Percentiles rank a stretch among this genome's conserved stretches.
Evolutionary conservation across 2,113 vertebrate genomes (phyloP).

Genomic region (Alces alces): DNA sequence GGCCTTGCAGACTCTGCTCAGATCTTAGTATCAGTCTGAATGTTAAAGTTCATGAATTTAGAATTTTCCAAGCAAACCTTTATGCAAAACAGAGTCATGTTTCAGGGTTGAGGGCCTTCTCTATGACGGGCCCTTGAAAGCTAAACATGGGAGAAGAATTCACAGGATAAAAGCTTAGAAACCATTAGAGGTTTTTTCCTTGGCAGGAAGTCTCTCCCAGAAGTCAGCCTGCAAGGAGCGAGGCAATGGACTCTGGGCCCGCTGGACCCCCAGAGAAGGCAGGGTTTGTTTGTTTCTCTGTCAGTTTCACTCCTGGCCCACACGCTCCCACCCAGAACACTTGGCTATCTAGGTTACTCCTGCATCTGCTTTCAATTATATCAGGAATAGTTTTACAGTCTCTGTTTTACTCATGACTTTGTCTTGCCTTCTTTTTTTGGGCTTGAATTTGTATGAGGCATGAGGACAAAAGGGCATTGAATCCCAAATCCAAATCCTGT

Average conservation of each 20-base stretch:
- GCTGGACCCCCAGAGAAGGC: background rate
- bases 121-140: background rate
- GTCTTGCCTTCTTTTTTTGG: background rate
- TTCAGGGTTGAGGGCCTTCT: background rate
- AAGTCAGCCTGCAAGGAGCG: background rate
- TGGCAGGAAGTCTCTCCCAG: constrained; percentile 11
- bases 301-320: background rate
- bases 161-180: background rate
- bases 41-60: background rate
- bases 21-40: background rate
- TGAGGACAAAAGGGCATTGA: background rate
- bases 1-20: background rate
- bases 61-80: constrained; percentile 16
- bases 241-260: background rate
- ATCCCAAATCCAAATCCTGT: background rate
- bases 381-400: background rate
- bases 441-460: background rate
- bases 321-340: background rate
- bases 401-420: background rate
- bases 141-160: constrained; percentile 3
- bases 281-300: background rate
- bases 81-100: background rate
- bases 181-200: background rate
- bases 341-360: background rate
- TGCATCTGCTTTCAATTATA: background rate